These are phyloP conservation scores for Anoplopoma fimbria DNA, from an alignment of 2,113 vertebrate genomes.

Conservation along the genomic window DNA sequence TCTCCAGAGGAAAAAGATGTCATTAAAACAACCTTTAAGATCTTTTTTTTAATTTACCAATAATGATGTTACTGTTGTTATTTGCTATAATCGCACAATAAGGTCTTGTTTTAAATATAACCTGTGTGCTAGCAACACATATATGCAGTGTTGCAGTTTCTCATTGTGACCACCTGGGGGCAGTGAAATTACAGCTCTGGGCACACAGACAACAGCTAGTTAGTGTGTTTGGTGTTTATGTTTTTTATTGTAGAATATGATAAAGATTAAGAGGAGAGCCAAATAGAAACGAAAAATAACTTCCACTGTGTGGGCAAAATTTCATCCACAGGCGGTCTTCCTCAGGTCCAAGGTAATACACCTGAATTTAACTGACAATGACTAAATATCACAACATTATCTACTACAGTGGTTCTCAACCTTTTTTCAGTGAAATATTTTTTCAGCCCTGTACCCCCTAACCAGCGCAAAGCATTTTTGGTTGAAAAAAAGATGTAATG, in stretches of 20 bases:
- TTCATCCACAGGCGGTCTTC: not conserved
- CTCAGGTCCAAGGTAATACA: not conserved
- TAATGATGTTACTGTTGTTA: not conserved
- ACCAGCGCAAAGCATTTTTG: too few relatives aligned
- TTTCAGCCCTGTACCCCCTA: too few relatives aligned
- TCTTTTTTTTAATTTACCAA: not conserved
- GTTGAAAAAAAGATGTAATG: too few relatives aligned
- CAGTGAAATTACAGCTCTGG: not conserved
- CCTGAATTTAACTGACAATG: not conserved
- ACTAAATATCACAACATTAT: not conserved
- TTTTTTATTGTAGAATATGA: not conserved
- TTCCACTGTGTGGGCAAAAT: not conserved
- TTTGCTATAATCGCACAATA: not conserved
- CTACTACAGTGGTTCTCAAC: too few relatives aligned
- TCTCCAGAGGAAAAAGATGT: too few relatives aligned
- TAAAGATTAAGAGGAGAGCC: not conserved
- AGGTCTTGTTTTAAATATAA: not conserved
- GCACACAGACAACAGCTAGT: not conserved
- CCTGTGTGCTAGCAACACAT: not conserved
- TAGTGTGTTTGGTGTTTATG: too few relatives aligned
- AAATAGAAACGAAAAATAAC: not conserved
- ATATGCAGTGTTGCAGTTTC: not conserved
- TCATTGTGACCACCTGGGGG: not conserved
- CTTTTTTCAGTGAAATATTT: too few relatives aligned
- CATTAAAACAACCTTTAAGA: too few relatives aligned